phyloP scores from a whole-genome alignment of 1,140 invertebrate species.

The Solen grandis region DNA sequence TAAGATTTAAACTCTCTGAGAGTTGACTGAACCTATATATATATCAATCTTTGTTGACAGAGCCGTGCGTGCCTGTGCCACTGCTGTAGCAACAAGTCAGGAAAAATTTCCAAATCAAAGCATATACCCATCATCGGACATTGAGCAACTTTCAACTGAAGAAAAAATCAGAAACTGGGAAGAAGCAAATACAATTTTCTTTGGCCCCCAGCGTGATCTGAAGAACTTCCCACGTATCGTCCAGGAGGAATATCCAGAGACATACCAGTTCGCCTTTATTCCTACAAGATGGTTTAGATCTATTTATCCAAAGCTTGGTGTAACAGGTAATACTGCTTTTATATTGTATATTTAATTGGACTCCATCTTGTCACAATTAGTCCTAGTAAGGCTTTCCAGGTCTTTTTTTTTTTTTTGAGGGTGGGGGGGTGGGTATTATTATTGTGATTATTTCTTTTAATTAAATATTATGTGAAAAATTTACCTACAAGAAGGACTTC shows the following conservation, averaged over 20 bases:
- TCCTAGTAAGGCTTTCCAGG: too few relatives aligned
- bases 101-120: too few relatives aligned
- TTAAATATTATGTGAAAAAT: too few relatives aligned
- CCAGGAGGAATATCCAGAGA: slow-evolving; percentile 85
- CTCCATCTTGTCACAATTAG: background rate
- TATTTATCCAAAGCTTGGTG: slow-evolving; percentile 96
- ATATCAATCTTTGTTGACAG: too few relatives aligned
- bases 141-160: background rate
- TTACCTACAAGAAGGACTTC: too few relatives aligned
- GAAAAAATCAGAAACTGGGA: slow-evolving; percentile 67
- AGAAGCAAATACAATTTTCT: slow-evolving; percentile 73
- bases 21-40: too few relatives aligned
- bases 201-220: slow-evolving; percentile 83
- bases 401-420: too few relatives aligned
- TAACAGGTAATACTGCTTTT: slow-evolving; percentile 82
- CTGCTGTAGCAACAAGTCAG: too few relatives aligned
- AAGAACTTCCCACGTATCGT: slow-evolving; percentile 86
- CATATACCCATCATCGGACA: slow-evolving; percentile 12
- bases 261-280: slow-evolving; percentile 92
- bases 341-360: background rate
- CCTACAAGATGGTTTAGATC: slow-evolving; percentile 97
- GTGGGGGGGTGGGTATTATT: too few relatives aligned
- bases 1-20: too few relatives aligned
- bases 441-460: too few relatives aligned
- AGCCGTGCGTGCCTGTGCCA: too few relatives aligned